Evolutionary conservation across 2,888 invertebrate genomes (phyloP).

Genomic region (Epirrhoe tristata): DNA sequence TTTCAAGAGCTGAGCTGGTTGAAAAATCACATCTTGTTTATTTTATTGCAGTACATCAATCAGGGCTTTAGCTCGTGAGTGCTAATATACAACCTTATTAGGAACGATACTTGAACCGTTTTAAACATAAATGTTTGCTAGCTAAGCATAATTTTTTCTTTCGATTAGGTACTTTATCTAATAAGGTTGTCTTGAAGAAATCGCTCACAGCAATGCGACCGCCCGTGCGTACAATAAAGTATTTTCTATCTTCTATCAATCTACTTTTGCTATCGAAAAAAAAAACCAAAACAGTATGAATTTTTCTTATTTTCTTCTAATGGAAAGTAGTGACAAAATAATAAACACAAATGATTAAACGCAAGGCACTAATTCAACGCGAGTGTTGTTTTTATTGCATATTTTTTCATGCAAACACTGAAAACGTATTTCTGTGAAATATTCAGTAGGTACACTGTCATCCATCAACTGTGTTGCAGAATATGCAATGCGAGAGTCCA

Average conservation of each 20-base stretch:
- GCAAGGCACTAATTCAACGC: not conserved
- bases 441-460: conserved; percentile 23
- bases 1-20: conserved; percentile 53
- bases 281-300: too few species aligned
- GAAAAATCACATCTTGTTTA: conserved; percentile 66
- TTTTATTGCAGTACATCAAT: conserved; percentile 63
- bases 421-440: conserved; percentile 13
- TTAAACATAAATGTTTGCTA: not conserved
- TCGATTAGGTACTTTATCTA: too few species aligned
- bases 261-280: too few species aligned
- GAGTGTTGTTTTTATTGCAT: not conserved
- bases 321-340: not conserved
- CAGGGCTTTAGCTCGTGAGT: conserved; percentile 43
- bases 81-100: conserved; percentile 16
- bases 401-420: not conserved
- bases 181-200: too few species aligned
- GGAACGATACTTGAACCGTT: not conserved
- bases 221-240: too few species aligned
- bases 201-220: too few species aligned
- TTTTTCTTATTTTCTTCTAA: too few species aligned
- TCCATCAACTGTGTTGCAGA: conserved; percentile 32
- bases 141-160: too few species aligned
- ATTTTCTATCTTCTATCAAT: too few species aligned
- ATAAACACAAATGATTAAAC: not conserved
- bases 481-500: conserved; percentile 38